Evolutionary conservation across 2,113 vertebrate genomes (phyloP).

Genomic region (Stigmatopora nigra): DNA sequence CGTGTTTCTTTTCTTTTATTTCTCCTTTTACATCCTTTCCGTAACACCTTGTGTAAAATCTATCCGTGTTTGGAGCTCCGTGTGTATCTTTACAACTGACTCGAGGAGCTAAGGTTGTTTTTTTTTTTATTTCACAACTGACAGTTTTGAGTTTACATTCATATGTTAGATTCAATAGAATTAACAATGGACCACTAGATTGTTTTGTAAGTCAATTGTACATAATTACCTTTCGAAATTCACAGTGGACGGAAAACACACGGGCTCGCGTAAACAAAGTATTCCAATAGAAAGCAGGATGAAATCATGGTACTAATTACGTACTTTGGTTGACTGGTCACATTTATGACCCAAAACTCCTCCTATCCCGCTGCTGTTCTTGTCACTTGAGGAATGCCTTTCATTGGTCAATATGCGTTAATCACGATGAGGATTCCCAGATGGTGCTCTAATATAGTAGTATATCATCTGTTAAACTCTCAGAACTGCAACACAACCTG

Average conservation of each 20-base stretch:
- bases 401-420: slow-evolving; percentile 76
- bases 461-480: not conserved
- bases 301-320: slow-evolving; percentile 32
- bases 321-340: slow-evolving; percentile 36
- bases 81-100: not conserved
- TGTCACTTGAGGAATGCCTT: slow-evolving; percentile 34
- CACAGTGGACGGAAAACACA: not conserved
- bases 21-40: slow-evolving; percentile 34
- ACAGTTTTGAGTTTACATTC: not conserved
- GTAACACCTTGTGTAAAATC: slow-evolving; percentile 32
- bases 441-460: slow-evolving; percentile 71
- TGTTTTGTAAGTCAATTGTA: not conserved
- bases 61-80: slow-evolving; percentile 29
- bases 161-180: not conserved
- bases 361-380: slow-evolving; percentile 29
- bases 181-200: not conserved
- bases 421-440: slow-evolving; percentile 53
- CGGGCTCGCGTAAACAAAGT: not conserved
- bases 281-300: not conserved
- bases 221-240: not conserved
- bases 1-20: slow-evolving; percentile 55
- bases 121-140: slow-evolving; percentile 18
- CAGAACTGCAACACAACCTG: too few species aligned
- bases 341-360: slow-evolving; percentile 40
- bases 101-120: slow-evolving; percentile 30